Evolutionary conservation across 2,113 vertebrate species (phyloP).

Genomic region (Semicossyphus pulcher): DNA sequence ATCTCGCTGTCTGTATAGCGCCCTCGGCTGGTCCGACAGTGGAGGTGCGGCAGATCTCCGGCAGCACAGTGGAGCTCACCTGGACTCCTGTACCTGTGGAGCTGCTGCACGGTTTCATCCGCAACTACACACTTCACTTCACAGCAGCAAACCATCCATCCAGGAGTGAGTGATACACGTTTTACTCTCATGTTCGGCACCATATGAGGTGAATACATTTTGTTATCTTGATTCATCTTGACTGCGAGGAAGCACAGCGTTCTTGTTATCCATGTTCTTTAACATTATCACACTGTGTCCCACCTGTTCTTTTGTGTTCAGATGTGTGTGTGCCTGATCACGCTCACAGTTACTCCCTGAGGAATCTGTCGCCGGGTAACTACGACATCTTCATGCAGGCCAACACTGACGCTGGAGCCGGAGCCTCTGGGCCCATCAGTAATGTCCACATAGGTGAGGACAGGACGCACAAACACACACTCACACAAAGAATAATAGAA

Average conservation of each 20-base stretch:
- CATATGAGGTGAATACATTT: too few relatives aligned
- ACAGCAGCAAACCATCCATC: conserved; percentile 23
- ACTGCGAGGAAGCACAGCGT: too few relatives aligned
- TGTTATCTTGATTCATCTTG: too few relatives aligned
- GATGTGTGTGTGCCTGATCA: conserved; percentile 37
- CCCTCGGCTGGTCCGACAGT: conserved; percentile 71
- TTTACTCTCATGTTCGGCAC: too few relatives aligned
- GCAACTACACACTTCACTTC: conserved; percentile 75
- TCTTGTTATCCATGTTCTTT: too few relatives aligned
- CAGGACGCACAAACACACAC: neutral
- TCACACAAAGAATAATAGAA: too few relatives aligned
- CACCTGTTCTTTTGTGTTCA: conserved; percentile 14
- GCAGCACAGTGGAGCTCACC: conserved; percentile 49
- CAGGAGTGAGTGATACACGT: conserved; percentile 57
- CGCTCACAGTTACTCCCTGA: conserved; percentile 41
- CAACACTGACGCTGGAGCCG: conserved; percentile 69
- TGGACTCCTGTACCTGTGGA: conserved; percentile 79
- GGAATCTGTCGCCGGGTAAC: conserved; percentile 55
- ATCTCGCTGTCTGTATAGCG: conserved; percentile 48
- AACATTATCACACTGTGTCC: neutral
- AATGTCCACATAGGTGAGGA: conserved; percentile 51
- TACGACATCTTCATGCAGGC: conserved; percentile 68
- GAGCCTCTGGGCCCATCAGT: conserved; percentile 36
- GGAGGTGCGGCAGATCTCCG: conserved; percentile 39
- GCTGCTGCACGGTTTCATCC: conserved; percentile 71